Percentiles rank a stretch among this genome's conserved stretches.
These are phyloP conservation scores for Schizaphis graminum DNA, from an alignment of 2,888 invertebrate species.

Conservation along the genomic window DNA sequence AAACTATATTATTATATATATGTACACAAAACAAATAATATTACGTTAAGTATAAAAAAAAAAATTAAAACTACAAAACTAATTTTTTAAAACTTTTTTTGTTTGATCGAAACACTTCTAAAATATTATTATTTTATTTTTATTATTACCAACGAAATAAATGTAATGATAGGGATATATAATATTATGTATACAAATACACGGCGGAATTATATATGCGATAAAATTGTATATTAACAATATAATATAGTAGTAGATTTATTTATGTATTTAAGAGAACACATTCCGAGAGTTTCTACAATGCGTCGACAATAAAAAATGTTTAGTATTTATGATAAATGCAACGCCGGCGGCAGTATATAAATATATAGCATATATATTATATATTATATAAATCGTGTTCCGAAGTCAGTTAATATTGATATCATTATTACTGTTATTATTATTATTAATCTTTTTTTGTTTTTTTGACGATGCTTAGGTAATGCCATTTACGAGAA, in stretches of 20 bases:
- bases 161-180: not conserved
- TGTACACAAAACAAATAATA: conserved; percentile 41
- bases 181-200: not conserved
- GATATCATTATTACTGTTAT: conserved; percentile 12
- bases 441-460: not conserved
- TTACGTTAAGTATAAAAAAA: conserved; percentile 62
- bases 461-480: not conserved
- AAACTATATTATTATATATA: conserved; percentile 8
- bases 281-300: conserved; percentile 38
- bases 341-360: conserved; percentile 61
- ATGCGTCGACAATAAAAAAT: not conserved
- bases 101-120: conserved; percentile 31
- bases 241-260: not conserved
- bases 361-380: not conserved
- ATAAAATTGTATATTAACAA: not conserved
- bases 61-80: conserved; percentile 56
- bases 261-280: conserved; percentile 33
- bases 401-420: not conserved
- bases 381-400: not conserved
- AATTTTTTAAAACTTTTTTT: conserved; percentile 21
- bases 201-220: not conserved
- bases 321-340: conserved; percentile 48
- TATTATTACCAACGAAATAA: conserved; percentile 8
- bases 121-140: not conserved
- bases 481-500: not conserved